Evolutionary conservation across 2,797 vertebrate genomes (phyloP).

Genomic region (Coranthus polyacanthus): DNA sequence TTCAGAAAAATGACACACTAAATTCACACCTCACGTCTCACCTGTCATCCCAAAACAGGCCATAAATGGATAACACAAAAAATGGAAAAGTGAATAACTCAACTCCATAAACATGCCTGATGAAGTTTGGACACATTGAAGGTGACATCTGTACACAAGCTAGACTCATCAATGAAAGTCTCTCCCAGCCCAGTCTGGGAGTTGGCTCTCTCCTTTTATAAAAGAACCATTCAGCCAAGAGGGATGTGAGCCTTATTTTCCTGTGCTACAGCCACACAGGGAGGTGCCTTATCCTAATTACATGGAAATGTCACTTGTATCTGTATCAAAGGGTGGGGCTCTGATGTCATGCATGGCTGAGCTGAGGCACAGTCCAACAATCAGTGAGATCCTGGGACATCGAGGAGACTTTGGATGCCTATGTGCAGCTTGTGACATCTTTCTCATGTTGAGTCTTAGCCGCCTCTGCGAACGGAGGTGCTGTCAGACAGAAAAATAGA

Average conservation of each 20-base stretch:
- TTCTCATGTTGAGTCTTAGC: conserved; percentile 50
- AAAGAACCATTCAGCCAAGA: conserved; percentile 77
- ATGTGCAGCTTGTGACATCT: conserved; percentile 55
- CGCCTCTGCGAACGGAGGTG: conserved; percentile 33
- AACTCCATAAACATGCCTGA: conserved; percentile 63
- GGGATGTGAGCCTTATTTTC: conserved; percentile 80
- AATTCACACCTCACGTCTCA: conserved; percentile 32
- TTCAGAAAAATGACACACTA: conserved; percentile 39
- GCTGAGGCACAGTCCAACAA: conserved; percentile 48
- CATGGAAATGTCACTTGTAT: conserved; percentile 80
- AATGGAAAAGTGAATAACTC: conserved; percentile 64
- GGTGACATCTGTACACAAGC: conserved; percentile 74
- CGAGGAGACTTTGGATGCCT: conserved; percentile 47
- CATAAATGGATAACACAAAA: conserved; percentile 52
- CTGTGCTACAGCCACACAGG: conserved; percentile 73
- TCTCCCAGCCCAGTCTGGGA: conserved; percentile 69
- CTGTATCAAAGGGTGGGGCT: conserved; percentile 76
- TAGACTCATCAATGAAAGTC: conserved; percentile 73
- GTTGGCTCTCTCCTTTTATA: conserved; percentile 65
- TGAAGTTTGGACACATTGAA: conserved; percentile 61
- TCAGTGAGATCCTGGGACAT: conserved; percentile 56
- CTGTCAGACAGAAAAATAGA: conserved; percentile 70
- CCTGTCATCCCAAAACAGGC: conserved; percentile 39
- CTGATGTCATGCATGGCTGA: conserved; percentile 72
- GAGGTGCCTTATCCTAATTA: conserved; percentile 78